Conservation (phyloP, 1,140 invertebrate genomes). For the Drosophila micromelanica region DNA sequence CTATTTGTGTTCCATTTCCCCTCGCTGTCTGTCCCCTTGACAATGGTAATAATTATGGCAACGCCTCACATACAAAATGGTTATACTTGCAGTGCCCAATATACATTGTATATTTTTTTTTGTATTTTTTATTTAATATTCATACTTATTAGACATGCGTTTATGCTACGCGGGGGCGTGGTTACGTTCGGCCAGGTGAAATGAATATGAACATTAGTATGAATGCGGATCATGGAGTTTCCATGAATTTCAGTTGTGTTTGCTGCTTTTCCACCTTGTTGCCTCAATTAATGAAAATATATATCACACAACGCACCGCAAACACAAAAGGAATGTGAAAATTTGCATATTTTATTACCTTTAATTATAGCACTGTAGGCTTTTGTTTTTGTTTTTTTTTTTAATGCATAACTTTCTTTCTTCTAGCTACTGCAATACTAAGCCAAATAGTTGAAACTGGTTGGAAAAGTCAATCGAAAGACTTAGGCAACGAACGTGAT, state of each 20-base stretch:
- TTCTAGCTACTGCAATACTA: not conserved
- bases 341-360: conserved; percentile 45
- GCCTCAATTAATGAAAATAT: conserved; percentile 46
- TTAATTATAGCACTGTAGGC: conserved; percentile 23
- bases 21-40: not conserved
- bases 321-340: conserved; percentile 36
- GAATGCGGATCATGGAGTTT: conserved; percentile 15
- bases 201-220: conserved; percentile 12
- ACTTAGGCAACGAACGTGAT: conserved; percentile 14
- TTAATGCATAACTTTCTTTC: conserved; percentile 4
- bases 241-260: conserved; percentile 24
- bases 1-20: conserved; percentile 4
- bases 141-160: conserved; percentile 38
- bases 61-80: conserved; percentile 14
- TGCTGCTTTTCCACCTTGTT: conserved; percentile 40
- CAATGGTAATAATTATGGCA: conserved; percentile 12
- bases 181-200: conserved; percentile 13
- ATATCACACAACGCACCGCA: conserved; percentile 14
- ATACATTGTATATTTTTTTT: conserved; percentile 12
- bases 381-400: not conserved
- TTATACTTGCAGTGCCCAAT: not conserved
- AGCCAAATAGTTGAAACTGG: not conserved
- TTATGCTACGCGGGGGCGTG: conserved; percentile 14
- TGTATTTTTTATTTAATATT: conserved; percentile 25
- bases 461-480: conserved; percentile 3